Evolutionary conservation across 2,797 vertebrate species (phyloP), one percentile per base, ranked within the genome.

Genomic region (Salarias fasciatus): DNA sequence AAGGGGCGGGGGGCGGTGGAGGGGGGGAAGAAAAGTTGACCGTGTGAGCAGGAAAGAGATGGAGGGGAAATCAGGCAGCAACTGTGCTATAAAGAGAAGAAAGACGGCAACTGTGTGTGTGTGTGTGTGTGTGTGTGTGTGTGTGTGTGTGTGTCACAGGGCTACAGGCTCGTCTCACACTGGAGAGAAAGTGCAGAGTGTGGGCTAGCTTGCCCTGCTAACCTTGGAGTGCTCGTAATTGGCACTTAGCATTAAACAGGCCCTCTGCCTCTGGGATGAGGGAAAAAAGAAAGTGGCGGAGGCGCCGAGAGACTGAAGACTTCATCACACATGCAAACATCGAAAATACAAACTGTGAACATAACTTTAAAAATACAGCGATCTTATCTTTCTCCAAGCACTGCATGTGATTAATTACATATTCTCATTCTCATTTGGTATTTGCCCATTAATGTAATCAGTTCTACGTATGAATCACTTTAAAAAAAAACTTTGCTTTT

Each of bases 211-310:
- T 85, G 87, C 63, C 89, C 88, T 47, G 75, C 80, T 89, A 82
- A 89, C 86, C 85, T 83, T 65, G 72, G 62, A 83, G 80, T 73
- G 80, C 80, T 80, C 82, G 85, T 92, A 91, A 92, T 91, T 92
- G 90, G 84, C 85, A 87, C 86, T 90, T 89, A 83, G 75, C 78
- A 88, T 88, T 86, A 90, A 91, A 88, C 64, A 77, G 72, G 54
- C 63, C 57, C 38, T 53, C 58, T 82, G 71, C 82, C 75, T 74
- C 58, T 62, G 66, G 86, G 77, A 88, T 73, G 59, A 81, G 14
- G 11, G 49, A 50, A 51, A n/a, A 73, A 76, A 71, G 75, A 57
- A 53, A 52, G 38, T 56, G 47, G 24, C 52, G 48, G 15, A 38
- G 67, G 53, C 58, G 63, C 18, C 33, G 33, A 35, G 33, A 35